Evolutionary conservation across 2,888 invertebrate genomes (phyloP), one percentile per base, ranked within the genome.

Genomic region (Chelonus formosanus): DNA sequence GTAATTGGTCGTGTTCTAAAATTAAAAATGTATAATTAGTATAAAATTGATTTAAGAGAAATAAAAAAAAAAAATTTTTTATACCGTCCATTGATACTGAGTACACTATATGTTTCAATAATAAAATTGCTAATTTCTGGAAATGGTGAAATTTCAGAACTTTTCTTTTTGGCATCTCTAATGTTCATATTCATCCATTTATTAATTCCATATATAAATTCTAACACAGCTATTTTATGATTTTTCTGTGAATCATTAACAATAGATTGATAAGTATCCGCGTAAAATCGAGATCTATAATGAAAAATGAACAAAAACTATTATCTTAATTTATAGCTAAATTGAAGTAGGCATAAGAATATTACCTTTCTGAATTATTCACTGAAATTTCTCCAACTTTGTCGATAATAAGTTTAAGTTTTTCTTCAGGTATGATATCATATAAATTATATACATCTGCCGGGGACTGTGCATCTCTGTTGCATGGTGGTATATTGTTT

Each of bases 401-500:
- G 2, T 20, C 20, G 20, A 20, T 57, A 31, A 85, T 59, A 0
- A 75, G 71, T 67, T 78, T 71, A 35, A 84, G 65, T 68, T 79
- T 75, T 48, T 72, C 71, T 45, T 75, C 70, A 3, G 83, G 79
- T 57, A 84, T 70, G 62, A 85, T 82, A 60, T 84, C 80, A 56
- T 82, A 66, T 31, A 80, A 3, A 56, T 81, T 74, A 62, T 83
- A 85, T 59, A 84, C 78, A 56, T 83, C 79, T 56, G 74, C 69
- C 3, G 75, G 71, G 53, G 64, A 65, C n/a, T 20, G 59, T 8
- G 84, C 84, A 3, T 80, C 72, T 71, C 79, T 78, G 61, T 84
- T 82, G 58, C 81, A 81, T 1, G 63, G 55, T 4, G 82, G 82
- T 47, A 83, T 47, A 66, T 67, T 44, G 8, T 63, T 57, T 3